phyloP scores from a whole-genome alignment of 2,797 vertebrate species.

The Ptychadena robeensis region DNA sequence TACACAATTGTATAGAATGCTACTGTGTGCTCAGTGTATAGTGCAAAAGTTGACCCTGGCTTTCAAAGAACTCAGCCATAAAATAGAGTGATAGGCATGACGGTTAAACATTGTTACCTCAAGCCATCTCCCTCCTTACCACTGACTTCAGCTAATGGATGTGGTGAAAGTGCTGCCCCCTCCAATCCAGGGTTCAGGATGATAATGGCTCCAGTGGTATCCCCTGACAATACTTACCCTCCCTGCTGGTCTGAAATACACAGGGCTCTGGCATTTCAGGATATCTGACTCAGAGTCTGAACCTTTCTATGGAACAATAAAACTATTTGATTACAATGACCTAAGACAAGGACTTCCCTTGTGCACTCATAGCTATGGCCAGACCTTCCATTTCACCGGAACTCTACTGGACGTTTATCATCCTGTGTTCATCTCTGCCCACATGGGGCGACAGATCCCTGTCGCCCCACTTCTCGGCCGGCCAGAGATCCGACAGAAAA shows the following conservation, averaged over 20 bases:
- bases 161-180: constrained; percentile 74
- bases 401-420: constrained; percentile 1
- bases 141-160: constrained; percentile 58
- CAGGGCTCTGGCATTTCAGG: constrained; percentile 64
- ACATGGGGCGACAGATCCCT: no score
- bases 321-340: constrained; percentile 39
- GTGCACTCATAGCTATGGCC: constrained; percentile 24
- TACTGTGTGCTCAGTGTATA: constrained; percentile 9
- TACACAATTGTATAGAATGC: neutral
- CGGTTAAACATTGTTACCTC: constrained; percentile 39
- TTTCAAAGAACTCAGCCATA: neutral
- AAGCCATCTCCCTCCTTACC: constrained; percentile 32
- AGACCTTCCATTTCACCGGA: constrained; percentile 32
- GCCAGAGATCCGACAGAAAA: no score
- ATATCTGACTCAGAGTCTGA: constrained; percentile 50
- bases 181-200: constrained; percentile 67
- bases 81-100: constrained; percentile 25
- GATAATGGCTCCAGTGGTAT: constrained; percentile 76
- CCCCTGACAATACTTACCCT: constrained; percentile 72
- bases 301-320: constrained; percentile 42
- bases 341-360: constrained; percentile 28
- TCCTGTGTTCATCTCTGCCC: neutral
- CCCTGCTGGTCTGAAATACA: constrained; percentile 68
- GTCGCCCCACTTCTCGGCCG: no score
- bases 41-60: neutral